A percentile compares a stretch with the other conserved stretches of the same genome.
These are phyloP conservation scores for rabbit (Oryctolagus cuniculus) DNA, from an alignment of 2,113 vertebrate genomes.

Conservation along the genomic window DNA sequence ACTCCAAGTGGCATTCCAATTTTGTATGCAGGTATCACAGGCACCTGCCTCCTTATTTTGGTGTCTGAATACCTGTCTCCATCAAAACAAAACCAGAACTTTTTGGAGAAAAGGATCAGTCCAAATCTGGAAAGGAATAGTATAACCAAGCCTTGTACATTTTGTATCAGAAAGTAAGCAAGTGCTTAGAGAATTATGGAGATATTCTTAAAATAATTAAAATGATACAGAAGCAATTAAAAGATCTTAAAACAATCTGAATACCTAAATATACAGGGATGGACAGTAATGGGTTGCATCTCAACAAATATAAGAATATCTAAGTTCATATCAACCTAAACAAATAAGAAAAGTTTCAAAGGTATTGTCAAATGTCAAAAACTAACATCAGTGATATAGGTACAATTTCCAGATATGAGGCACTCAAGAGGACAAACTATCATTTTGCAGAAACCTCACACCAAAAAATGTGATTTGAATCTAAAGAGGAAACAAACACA, in stretches of 20 bases:
- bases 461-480: conserved; percentile 6
- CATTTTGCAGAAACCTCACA: not conserved
- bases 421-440: not conserved
- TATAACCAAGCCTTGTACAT: not conserved
- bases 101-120: not conserved
- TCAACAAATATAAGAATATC: not conserved
- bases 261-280: not conserved
- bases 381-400: not conserved
- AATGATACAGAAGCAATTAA: not conserved
- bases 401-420: not conserved
- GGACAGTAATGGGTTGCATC: not conserved
- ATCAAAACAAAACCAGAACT: conserved; percentile 15
- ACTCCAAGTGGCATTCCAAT: too few relatives aligned
- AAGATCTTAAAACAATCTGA: not conserved
- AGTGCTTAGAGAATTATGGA: not conserved
- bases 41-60: not conserved
- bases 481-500: not conserved
- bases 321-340: not conserved
- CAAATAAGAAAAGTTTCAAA: not conserved
- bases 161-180: not conserved
- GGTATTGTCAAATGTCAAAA: not conserved
- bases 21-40: too few relatives aligned
- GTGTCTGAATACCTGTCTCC: not conserved
- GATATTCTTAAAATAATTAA: not conserved
- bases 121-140: not conserved